A percentile compares a stretch with the other conserved stretches of the same genome.
phyloP scores from a whole-genome alignment of 2,888 invertebrate species.

The Caradrina clavipalpis region DNA sequence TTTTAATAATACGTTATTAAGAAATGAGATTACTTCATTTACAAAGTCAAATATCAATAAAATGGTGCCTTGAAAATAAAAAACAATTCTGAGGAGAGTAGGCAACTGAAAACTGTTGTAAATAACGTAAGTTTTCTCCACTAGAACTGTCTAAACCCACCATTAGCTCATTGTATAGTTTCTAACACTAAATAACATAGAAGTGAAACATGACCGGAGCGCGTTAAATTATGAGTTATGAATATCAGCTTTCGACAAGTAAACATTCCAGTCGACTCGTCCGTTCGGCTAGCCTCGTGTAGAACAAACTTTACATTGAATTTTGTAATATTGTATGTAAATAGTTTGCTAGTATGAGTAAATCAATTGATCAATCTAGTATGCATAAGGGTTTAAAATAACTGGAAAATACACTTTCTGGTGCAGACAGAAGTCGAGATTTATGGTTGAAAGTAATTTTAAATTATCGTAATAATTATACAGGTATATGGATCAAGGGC shows the following conservation, averaged over 20 bases:
- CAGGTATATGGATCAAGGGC: too few species aligned
- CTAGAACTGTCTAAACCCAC: background rate
- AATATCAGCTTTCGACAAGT: slow-evolving; percentile 35
- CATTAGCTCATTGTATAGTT: slow-evolving; percentile 1
- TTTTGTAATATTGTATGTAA: background rate
- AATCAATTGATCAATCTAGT: background rate
- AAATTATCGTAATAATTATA: too few species aligned
- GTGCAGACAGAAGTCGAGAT: too few species aligned
- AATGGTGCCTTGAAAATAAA: background rate
- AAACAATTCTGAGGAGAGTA: too few species aligned
- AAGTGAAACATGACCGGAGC: slow-evolving; percentile 30
- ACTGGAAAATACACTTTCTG: background rate
- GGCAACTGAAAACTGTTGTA: background rate
- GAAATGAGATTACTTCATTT: background rate
- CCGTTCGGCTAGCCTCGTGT: slow-evolving; percentile 7
- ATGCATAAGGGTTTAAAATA: background rate
- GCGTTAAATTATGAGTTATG: slow-evolving; percentile 49
- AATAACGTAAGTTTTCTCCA: background rate
- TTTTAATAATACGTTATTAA: slow-evolving; percentile 6
- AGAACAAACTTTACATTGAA: slow-evolving; percentile 11
- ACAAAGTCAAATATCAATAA: background rate
- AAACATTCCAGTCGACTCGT: slow-evolving; percentile 22
- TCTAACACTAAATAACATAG: slow-evolving; percentile 16
- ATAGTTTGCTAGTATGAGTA: background rate
- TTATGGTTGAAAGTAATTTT: too few species aligned